Base-by-base conservation (phyloP, 2,797 vertebrate genomes). In the Centroberyx gerrardi region DNA sequence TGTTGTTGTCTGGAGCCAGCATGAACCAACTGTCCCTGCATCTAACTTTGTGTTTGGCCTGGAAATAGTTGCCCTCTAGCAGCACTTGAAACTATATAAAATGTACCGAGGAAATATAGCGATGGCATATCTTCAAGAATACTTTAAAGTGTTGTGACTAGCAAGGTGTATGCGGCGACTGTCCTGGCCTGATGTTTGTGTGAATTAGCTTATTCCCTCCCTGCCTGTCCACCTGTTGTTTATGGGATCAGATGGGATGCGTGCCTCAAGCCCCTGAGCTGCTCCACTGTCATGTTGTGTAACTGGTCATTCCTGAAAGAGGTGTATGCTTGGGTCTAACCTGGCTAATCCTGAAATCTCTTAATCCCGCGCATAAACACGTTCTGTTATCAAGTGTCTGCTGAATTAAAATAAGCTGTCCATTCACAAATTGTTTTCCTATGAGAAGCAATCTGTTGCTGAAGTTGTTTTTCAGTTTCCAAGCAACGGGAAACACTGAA, bases 321-420 rank as follows among this genome's bases (percentile, higher is more conserved):
- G 71, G 72, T 2, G 17, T 55, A 76, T 56, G 80, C 71, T 73
- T 77, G 66, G 79, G 51, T 64, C 51, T 62, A 74, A 68, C 70
- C 58, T 68, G 72, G 74, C 54, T 93, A 91, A 93, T 93, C 92
- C 90, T 53, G 59, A 85, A 91, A 92, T 89, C 88, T 88, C 72
- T 90, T 93, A 93, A 93, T 94, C 91, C 83, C 15, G 62, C 68
- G 59, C 74, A 53, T 3, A 74, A 75, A 87, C 84, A 67, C 15
- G 22, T 58, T 73, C 40, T 61, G 63, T 18, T 80, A 74, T 86
- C 55, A 42, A 67, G 49, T 42, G 52, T 14, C 31, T 33, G 22
- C 40, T 64, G 28, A 18, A 10, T 44, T 12, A 42, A 68, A 52
- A 8, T 22, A 14, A 31, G 8, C 48, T 53, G 12, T n/a, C 12